Evolutionary conservation across 2,888 invertebrate genomes (phyloP).

Genomic region (Andrena camellia): DNA sequence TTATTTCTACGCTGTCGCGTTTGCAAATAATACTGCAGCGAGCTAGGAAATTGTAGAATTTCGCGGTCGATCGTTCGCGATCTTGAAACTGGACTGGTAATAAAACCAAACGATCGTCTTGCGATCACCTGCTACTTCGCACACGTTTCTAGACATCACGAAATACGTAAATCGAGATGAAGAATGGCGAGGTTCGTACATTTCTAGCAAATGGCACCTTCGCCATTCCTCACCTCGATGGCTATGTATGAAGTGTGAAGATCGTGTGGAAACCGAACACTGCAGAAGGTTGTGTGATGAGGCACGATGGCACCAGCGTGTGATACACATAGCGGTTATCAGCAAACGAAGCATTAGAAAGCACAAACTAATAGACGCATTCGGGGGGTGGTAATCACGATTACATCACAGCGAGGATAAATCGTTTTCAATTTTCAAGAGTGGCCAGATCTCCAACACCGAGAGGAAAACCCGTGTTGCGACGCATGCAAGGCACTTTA

Average conservation of each 20-base stretch:
- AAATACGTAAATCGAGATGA: conserved; percentile 30
- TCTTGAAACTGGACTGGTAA: no score
- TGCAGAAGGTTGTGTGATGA: conserved; percentile 5
- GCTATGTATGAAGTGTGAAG: conserved; percentile 5
- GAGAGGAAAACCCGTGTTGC: conserved; percentile 64
- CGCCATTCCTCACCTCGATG: conserved; percentile 20
- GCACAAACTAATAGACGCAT: conserved; percentile 37
- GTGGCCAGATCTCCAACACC: conserved; percentile 83
- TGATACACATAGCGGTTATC: conserved; percentile 37
- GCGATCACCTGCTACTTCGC: conserved; percentile 30
- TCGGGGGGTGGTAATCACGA: conserved; percentile 16
- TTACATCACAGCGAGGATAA: conserved; percentile 39
- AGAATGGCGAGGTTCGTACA: conserved; percentile 33
- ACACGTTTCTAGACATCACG: conserved; percentile 4
- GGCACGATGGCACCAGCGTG: conserved; percentile 38
- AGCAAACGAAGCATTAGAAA: conserved; percentile 49
- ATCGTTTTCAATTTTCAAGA: conserved; percentile 73
- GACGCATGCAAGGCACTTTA: conserved; percentile 45
- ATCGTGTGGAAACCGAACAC: conserved; percentile 14
- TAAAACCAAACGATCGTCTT: neutral
- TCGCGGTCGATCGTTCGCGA: no score
- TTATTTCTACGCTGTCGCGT: no score
- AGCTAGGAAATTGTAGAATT: no score
- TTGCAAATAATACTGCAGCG: no score
- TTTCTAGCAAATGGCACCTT: conserved; percentile 5